Evolutionary conservation across 2,888 invertebrate species (phyloP), one percentile per base, ranked within the genome.

Genomic region (Serripes groenlandicus): DNA sequence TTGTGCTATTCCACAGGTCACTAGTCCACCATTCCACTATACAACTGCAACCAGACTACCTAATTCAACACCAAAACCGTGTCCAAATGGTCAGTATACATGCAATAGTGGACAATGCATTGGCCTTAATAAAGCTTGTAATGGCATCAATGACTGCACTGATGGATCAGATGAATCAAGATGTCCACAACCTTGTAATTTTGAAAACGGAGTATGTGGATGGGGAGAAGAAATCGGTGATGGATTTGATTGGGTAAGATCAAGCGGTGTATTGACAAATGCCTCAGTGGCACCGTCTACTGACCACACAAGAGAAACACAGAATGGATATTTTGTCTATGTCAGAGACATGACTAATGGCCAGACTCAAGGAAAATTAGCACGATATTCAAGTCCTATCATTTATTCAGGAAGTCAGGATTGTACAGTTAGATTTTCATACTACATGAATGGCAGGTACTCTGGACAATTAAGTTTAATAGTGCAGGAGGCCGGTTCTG

Each of bases 121-220:
- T 7, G 70, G 86, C 9, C 73, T 75, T 0, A 74, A 81, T 15
- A 73, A 85, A 23, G 82, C 90, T 28, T 93, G 93, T 82, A 88
- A 93, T 87, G 92, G 92, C 68, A 87, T 81, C 26, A 75, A 78
- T 23, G 93, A 93, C 78, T 93, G 93, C 64, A 66, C 75, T 15
- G 93, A 93, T 82, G 86, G 87, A 0, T 88, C 88, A 58, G 93
- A 93, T 83, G 93, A 93, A 85, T 66, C 71, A 0, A 81, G 78
- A 26, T 93, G 93, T 80, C 86, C 90, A 34, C 73, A 88, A 32
- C 69, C 88, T 0, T 94, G 94, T 83, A 84, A 90, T 26, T 94
- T 94, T 89, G 92, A 93, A 77, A 86, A 96, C 35, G 90, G 84
- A 42, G 76, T 83, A 5, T 94, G 94, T 88, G 91, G 92, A 5